Conservation (phyloP, 2,113 vertebrate species). For the Myotis brandtii region DNA sequence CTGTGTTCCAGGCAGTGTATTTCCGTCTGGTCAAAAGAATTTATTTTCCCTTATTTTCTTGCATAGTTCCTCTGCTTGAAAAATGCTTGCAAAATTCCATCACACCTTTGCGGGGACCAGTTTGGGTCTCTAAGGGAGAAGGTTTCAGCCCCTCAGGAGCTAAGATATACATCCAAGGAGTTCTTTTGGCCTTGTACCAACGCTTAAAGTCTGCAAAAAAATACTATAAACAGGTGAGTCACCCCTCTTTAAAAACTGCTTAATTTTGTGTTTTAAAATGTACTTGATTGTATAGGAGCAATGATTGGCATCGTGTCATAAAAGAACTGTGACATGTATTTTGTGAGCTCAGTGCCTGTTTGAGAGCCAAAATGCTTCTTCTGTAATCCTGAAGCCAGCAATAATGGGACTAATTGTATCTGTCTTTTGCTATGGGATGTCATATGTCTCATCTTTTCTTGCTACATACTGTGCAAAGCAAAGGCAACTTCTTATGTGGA, state of each 20-base stretch:
- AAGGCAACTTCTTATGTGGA: slow-evolving; percentile 67
- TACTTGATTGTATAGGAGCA: slow-evolving; percentile 71
- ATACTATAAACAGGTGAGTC: slow-evolving; percentile 89
- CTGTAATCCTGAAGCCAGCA: slow-evolving; percentile 81
- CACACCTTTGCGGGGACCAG: slow-evolving; percentile 84
- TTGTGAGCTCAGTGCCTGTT: slow-evolving; percentile 75
- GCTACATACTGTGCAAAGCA: slow-evolving; percentile 75
- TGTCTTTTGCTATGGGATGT: slow-evolving; percentile 82
- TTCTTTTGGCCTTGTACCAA: slow-evolving; percentile 83
- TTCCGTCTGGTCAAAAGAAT: slow-evolving; percentile 83
- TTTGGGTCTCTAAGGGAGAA: slow-evolving; percentile 87
- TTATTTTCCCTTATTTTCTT: slow-evolving; percentile 75
- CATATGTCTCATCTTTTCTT: slow-evolving; percentile 77
- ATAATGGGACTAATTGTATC: slow-evolving; percentile 83
- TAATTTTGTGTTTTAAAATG: slow-evolving; percentile 77
- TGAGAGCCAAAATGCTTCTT: slow-evolving; percentile 78
- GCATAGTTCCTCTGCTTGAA: slow-evolving; percentile 84
- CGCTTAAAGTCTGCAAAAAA: slow-evolving; percentile 84
- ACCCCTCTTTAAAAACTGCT: slow-evolving; percentile 79
- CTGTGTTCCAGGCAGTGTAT: slow-evolving; percentile 78
- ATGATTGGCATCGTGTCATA: slow-evolving; percentile 78
- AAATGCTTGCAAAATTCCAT: slow-evolving; percentile 88
- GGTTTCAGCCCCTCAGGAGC: slow-evolving; percentile 87
- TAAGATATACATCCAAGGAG: slow-evolving; percentile 84
- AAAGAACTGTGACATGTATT: slow-evolving; percentile 78